Evolutionary conservation across 2,888 invertebrate genomes (phyloP), one percentile per base, ranked within the genome.

Genomic region (Epicampocera succincta): DNA sequence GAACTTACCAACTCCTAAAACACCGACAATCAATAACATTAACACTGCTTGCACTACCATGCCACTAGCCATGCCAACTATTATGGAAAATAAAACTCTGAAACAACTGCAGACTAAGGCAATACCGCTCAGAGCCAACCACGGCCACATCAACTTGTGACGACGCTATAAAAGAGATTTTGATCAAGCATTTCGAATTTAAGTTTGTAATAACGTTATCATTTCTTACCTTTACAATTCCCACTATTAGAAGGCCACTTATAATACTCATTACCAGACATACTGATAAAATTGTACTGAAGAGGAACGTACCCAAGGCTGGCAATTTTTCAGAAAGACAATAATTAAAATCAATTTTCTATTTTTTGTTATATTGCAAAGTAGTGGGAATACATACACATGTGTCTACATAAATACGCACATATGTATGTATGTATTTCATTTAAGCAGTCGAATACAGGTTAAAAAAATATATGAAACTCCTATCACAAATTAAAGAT

Each of bases 131-230:
- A 75, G 40, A n/a, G 48, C 29, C 66, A 75, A 42, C 74, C 74
- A 75, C 15, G 74, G 74, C 40, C 48, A 21, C 25, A 75, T 66
- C 6, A 75, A 48, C 25, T 42, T 29, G 48, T 66, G 66, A 12
- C 65, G 66, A 19, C 65, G 56, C 58, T 50, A 5, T 6, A 74
- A 65, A 46, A 48, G n/a, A 52, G n/a, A 15, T 3, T 19, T 19
- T 12, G 0, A 17, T 38, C 12, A 13, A 25, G 13, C 12, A 25
- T 33, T 33, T 33, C 15, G 11, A 44, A 44, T 44, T 44, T 44
- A 3, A 44, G 33, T 33, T 44, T 44, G 42, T 60, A 8, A n/a
- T 21, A 19, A 1, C 1, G 12, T 13, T 11, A n/a, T 19, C 5
- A 2, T 33, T 33, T 5, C 12, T 60, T 25, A 50, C 72, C 61